Percentiles rank a stretch among this genome's conserved stretches.
phyloP scores from a whole-genome alignment of 2,888 invertebrate species.

The Oligia strigilis region DNA sequence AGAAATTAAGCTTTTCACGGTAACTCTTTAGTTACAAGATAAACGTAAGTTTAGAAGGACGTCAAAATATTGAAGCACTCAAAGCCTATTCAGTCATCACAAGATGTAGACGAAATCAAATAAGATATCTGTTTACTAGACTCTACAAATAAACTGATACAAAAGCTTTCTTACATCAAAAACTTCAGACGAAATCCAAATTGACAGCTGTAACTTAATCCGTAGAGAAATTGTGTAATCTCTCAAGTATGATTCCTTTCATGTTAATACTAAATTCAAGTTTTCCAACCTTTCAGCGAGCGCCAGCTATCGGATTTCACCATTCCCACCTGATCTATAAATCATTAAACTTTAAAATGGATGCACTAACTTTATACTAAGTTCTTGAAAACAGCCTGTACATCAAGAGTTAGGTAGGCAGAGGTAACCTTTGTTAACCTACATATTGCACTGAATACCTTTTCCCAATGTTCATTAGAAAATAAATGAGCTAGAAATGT shows the following conservation, averaged over 20 bases:
- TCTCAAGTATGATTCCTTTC: constrained; percentile 53
- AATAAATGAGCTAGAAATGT: constrained; percentile 32
- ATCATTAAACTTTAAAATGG: constrained; percentile 27
- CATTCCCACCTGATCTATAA: constrained; percentile 33
- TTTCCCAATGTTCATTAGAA: constrained; percentile 22
- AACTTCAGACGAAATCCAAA: constrained; percentile 34
- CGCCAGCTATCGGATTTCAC: constrained; percentile 26
- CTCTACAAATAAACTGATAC: constrained; percentile 21
- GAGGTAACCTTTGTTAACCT: background rate
- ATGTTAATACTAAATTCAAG: constrained; percentile 36
- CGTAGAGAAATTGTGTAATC: constrained; percentile 48
- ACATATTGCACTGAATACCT: constrained; percentile 4
- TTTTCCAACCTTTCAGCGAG: constrained; percentile 34
- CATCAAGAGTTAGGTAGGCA: background rate
- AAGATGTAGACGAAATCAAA: constrained; percentile 12
- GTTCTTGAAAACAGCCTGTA: background rate
- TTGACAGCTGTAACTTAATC: constrained; percentile 43
- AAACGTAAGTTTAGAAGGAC: background rate
- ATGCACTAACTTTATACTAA: constrained; percentile 11
- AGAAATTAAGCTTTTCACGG: background rate
- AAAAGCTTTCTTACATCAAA: constrained; percentile 38
- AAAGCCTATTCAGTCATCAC: background rate
- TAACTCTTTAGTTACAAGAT: background rate
- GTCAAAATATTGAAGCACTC: background rate
- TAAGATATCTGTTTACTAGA: constrained; percentile 17